A percentile compares a stretch with the other conserved stretches of the same genome.
phyloP scores from a whole-genome alignment of 2,113 vertebrate genomes.

The Natator depressus region DNA sequence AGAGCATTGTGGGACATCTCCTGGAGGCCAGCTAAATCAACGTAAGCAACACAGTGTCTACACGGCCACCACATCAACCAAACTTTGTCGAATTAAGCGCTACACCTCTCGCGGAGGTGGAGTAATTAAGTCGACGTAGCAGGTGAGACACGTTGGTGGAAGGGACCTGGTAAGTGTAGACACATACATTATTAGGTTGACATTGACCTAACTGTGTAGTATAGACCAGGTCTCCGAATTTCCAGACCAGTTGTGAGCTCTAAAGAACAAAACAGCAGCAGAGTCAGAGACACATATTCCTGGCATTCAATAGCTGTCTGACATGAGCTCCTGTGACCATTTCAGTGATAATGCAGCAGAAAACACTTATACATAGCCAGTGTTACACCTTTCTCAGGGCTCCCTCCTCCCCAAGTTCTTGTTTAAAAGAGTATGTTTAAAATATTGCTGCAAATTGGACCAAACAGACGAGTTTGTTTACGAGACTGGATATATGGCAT shows the following conservation, averaged over 20 bases:
- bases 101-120: too few relatives aligned
- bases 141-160: too few relatives aligned
- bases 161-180: too few relatives aligned
- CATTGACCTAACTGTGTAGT: too few relatives aligned
- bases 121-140: too few relatives aligned
- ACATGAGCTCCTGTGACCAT: neutral
- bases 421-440: neutral
- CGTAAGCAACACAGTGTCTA: too few relatives aligned
- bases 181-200: too few relatives aligned
- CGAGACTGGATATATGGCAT: conserved; percentile 51
- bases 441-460: neutral
- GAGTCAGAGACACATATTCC: conserved; percentile 20
- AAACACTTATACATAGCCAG: neutral
- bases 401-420: neutral
- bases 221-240: conserved; percentile 28
- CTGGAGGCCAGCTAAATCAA: too few relatives aligned
- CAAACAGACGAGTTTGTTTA: neutral
- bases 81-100: too few relatives aligned
- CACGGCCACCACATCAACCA: too few relatives aligned
- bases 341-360: neutral
- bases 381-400: neutral
- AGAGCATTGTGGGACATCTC: too few relatives aligned
- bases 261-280: neutral
- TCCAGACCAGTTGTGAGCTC: conserved; percentile 31
- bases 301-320: neutral